phyloP scores from a whole-genome alignment of 2,888 invertebrate species.

The Tortricodes alternella region DNA sequence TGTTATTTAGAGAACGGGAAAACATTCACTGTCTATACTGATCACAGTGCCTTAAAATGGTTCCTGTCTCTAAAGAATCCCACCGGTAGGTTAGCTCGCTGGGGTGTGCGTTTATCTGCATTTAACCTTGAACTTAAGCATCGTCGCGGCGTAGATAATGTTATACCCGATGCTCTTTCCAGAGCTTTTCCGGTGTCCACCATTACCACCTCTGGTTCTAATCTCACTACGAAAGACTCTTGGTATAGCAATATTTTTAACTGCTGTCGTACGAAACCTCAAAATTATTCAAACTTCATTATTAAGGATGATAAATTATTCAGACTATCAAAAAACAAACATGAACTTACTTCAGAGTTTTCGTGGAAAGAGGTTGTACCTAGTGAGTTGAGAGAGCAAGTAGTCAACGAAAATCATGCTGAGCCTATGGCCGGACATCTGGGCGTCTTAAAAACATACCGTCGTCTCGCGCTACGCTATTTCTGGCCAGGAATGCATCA shows the following conservation, averaged over 20 bases:
- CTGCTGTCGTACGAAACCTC: constrained; percentile 10
- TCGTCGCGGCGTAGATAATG: background rate
- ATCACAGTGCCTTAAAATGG: constrained; percentile 40
- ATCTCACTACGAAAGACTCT: constrained; percentile 7
- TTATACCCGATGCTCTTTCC: background rate
- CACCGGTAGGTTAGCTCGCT: background rate
- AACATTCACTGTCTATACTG: constrained; percentile 36
- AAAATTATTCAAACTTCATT: background rate
- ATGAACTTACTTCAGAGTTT: constrained; percentile 25
- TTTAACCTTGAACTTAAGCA: background rate
- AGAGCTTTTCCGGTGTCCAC: constrained; percentile 21
- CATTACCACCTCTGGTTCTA: background rate
- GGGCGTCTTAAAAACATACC: constrained; percentile 33
- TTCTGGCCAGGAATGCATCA: constrained; percentile 36
- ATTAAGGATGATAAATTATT: background rate
- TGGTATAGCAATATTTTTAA: constrained; percentile 30
- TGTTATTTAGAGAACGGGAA: constrained; percentile 39
- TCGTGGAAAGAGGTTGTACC: constrained; percentile 33
- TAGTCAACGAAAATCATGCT: constrained; percentile 27
- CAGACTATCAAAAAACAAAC: constrained; percentile 8
- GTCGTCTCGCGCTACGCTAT: constrained; percentile 29
- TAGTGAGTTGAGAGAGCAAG: constrained; percentile 8
- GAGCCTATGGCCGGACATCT: constrained; percentile 35
- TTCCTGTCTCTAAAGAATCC: constrained; percentile 36
- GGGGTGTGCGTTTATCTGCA: background rate